Percentiles rank a stretch among this genome's conserved stretches.
Conservation (phyloP, 2,113 vertebrate genomes). For the Semnornis frantzii region DNA sequence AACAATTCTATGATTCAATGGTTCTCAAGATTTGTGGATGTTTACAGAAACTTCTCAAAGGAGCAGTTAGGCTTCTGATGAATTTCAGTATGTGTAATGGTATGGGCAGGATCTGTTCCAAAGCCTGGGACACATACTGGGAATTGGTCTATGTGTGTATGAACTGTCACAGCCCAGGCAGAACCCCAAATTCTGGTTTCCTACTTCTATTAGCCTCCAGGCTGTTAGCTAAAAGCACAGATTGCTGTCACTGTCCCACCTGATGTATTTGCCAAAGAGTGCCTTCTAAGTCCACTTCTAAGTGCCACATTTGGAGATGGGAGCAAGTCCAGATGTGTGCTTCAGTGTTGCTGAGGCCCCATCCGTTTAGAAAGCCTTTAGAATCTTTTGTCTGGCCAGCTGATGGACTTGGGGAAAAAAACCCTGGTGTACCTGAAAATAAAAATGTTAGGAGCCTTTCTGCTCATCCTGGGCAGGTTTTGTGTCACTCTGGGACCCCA, state of each 20-base stretch:
- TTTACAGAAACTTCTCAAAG: too few relatives aligned
- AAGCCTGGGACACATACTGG: background rate
- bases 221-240: background rate
- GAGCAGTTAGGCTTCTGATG: too few relatives aligned
- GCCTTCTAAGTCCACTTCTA: rapidly evolving
- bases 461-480: background rate
- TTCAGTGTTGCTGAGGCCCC: background rate
- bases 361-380: background rate
- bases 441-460: background rate
- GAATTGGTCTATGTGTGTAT: background rate
- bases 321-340: background rate
- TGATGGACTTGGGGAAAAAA: background rate
- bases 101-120: too few relatives aligned
- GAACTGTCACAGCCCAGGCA: background rate
- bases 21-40: too few relatives aligned
- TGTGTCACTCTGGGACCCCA: background rate
- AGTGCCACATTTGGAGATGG: background rate
- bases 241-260: background rate
- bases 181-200: background rate
- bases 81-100: too few relatives aligned
- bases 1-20: too few relatives aligned
- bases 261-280: background rate
- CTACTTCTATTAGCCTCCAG: background rate
- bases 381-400: background rate
- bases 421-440: background rate